Evolutionary conservation across 2,797 vertebrate species (phyloP).

Genomic region (Petrocephalus sullivani): DNA sequence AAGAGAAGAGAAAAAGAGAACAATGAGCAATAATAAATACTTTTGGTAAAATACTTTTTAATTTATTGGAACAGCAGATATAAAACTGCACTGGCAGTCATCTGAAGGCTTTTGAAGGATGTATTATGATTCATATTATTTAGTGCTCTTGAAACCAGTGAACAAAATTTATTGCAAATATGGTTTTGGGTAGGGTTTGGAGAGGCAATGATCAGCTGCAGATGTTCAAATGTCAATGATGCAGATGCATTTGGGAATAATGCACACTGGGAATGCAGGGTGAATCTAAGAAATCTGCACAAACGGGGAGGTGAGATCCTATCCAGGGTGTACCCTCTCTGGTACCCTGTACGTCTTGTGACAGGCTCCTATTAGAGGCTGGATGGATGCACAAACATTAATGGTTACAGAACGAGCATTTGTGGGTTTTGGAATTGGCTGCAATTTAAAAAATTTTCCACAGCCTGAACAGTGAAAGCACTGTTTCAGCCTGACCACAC

Average conservation of each 20-base stretch:
- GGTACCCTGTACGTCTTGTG: neutral
- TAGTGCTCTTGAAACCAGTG: neutral
- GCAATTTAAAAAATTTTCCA: neutral
- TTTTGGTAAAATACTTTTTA: neutral
- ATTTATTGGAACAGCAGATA: neutral
- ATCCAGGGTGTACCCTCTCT: neutral
- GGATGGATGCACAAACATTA: neutral
- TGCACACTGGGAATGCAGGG: neutral
- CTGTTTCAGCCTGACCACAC: slow-evolving; percentile 41
- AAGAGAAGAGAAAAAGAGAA: too few relatives aligned
- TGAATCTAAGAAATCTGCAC: neutral
- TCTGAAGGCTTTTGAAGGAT: neutral
- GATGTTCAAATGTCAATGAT: neutral
- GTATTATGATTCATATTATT: neutral
- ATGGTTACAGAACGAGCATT: neutral
- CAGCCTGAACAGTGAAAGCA: slow-evolving; percentile 39
- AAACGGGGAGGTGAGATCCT: neutral
- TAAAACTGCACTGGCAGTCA: neutral
- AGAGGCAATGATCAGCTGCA: neutral
- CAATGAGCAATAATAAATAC: neutral
- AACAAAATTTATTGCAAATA: neutral
- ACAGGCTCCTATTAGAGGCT: neutral
- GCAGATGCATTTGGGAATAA: neutral
- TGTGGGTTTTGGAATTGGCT: neutral
- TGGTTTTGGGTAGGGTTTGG: neutral